Percentiles rank a stretch among this genome's conserved stretches.
phyloP scores from a whole-genome alignment of 2,797 vertebrate species.

The Gymnocypris eckloni region DNA sequence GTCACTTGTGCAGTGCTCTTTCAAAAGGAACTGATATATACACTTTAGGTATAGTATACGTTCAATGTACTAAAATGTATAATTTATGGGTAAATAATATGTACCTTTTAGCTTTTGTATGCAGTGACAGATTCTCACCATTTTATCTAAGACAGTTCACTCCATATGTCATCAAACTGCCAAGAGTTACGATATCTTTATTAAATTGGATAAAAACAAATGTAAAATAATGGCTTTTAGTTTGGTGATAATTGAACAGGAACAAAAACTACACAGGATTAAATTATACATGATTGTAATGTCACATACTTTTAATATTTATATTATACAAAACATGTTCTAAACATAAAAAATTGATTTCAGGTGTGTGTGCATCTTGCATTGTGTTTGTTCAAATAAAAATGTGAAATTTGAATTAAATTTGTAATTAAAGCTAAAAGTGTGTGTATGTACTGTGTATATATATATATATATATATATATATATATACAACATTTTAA shows the following conservation, averaged over 20 bases:
- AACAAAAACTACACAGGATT: background rate
- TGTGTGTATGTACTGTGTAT: too few relatives aligned
- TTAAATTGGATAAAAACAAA: background rate
- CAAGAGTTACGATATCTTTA: background rate
- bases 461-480: too few relatives aligned
- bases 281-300: background rate
- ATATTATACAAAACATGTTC: background rate
- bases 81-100: background rate
- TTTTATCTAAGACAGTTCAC: background rate
- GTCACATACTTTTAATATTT: background rate
- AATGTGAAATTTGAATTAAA: background rate
- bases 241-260: background rate
- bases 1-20: background rate
- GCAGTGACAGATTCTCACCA: background rate
- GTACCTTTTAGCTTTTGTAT: background rate
- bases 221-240: background rate
- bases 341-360: background rate
- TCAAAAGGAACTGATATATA: background rate
- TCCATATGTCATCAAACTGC: background rate
- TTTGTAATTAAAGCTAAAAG: too few relatives aligned
- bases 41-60: background rate
- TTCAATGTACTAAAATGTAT: background rate
- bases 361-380: background rate
- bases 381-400: background rate
- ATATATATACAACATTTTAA: too few relatives aligned